Evolutionary conservation across 2,113 vertebrate species (phyloP), one percentile per base, ranked within the genome.

Genomic region (Numida meleagris): DNA sequence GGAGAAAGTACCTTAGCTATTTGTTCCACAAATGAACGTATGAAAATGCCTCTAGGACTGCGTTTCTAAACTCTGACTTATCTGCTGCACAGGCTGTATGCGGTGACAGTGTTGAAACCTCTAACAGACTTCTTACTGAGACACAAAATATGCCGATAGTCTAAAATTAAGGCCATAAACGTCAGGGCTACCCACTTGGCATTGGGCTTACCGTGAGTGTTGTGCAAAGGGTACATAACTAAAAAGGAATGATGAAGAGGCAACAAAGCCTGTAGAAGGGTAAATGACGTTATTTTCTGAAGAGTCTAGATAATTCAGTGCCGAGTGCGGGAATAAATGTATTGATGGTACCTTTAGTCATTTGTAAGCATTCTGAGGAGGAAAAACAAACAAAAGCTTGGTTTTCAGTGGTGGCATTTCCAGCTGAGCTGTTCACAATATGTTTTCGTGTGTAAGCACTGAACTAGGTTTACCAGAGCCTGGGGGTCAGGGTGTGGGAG

Each of bases 11-110:
- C 29, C 29, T 72, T 83, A 42, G 9, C 80, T 29, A 7, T 62
- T 81, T 80, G 38, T 63, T 40, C n/a, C 0, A 8, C 8, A 51
- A 23, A 19, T 7, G 25, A 18, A 17, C 3, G 0, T 25, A 45
- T 57, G 74, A 40, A 48, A 1, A 2, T 38, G 34, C 33, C 24
- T 58, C 4, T 43, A 50, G 34, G 16, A 2, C 46, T 46, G 4
- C 4, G 0, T 70, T 51, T 2, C 25, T 14, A 83, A 2, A 68
- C 19, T 84, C 48, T 4, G 6, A 1, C 24, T 66, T 51, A 13
- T 16, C 27, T 48, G 53, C 53, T 61, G 53, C 46, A 34, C 3
- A 27, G 51, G 27, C 38, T 78, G 23, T 40, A 18, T 3, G 4
- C 67, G 29, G 40, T 33, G 14, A 24, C 70, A 67, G 24, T 58